Base-by-base conservation (phyloP, 2,888 invertebrate species). In the Cartodere bifasciata region DNA sequence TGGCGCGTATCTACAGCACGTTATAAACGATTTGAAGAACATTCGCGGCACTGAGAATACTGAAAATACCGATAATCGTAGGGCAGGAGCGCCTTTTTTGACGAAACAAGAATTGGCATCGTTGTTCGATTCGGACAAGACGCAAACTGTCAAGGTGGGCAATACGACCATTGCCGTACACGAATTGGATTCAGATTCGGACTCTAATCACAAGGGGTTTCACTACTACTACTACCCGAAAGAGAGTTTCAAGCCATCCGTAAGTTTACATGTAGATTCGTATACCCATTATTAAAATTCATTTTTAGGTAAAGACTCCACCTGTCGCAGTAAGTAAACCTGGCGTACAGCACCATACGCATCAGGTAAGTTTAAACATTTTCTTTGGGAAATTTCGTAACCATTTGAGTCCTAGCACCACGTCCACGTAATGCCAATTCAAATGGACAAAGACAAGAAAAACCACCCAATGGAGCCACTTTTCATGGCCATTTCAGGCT, bases 401-500 rank as follows among this genome's bases (percentile, higher is more conserved):
- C 20, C 22, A 29, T 24, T n/a, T 21, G 28, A 24, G 21, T 46
- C 50, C 37, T 41, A 59, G 60, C 60, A 60, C 37, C 57, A 57
- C 32, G 50, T 60, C 3, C 54, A 52, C 32, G 51, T 56, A n/a
- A n/a, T n/a, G n/a, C n/a, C n/a, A n/a, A n/a, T n/a, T 30, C 23
- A 31, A 4, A 41, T 45, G 32, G 48, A 45, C 22, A 42, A 45
- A 3, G 49, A 53, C 16, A 52, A 53, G 34, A 52, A 52, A 31
- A 45, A 60, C 34, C 61, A 63, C 39, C 45, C 55, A 4, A 43
- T 66, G 23, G 65, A 67, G 44, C 69, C 69, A 10, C 50, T 70
- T 4, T 68, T 69, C 39, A 62, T 67, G 60, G 69, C 68, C 4
- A 63, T 69, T 40, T 67, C 68, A n/a, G 64, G 68, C 11, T 68